Conservation (phyloP, 2,888 invertebrate species). For the Harpalus rufipes region DNA sequence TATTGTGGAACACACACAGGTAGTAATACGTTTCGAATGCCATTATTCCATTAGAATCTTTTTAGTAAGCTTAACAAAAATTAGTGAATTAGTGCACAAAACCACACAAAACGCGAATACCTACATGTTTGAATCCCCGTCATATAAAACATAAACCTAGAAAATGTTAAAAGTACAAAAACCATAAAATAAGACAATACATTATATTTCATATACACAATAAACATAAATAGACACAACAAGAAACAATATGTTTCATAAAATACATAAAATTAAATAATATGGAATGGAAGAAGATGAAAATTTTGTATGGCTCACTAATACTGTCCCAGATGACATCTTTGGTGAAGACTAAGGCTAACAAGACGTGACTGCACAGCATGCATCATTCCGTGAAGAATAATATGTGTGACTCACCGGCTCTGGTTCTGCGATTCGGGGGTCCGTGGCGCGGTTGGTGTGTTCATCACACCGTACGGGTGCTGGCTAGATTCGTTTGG, state of each 20-base stretch:
- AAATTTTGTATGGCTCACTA: constrained; percentile 32
- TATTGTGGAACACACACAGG: no score
- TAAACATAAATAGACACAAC: constrained; percentile 46
- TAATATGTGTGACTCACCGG: constrained; percentile 74
- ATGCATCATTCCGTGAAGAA: constrained; percentile 49
- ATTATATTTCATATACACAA: constrained; percentile 43
- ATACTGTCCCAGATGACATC: constrained; percentile 41
- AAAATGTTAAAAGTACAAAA: constrained; percentile 17
- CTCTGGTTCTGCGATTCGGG: constrained; percentile 78
- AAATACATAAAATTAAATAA: constrained; percentile 38
- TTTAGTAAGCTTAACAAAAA: neutral
- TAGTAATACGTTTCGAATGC: no score
- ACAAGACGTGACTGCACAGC: constrained; percentile 32
- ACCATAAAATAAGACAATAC: constrained; percentile 24
- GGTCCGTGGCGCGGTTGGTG: constrained; percentile 84
- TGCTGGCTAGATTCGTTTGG: constrained; percentile 74
- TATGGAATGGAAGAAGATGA: constrained; percentile 19
- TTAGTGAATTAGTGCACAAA: constrained; percentile 14
- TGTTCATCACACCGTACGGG: constrained; percentile 78
- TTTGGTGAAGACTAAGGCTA: constrained; percentile 36
- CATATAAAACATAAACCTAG: constrained; percentile 21
- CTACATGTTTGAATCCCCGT: constrained; percentile 6
- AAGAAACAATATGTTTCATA: constrained; percentile 65
- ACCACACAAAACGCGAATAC: constrained; percentile 16
- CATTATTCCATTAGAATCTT: no score